phyloP scores from a whole-genome alignment of 2,797 vertebrate genomes.

The Florisuga fusca region DNA sequence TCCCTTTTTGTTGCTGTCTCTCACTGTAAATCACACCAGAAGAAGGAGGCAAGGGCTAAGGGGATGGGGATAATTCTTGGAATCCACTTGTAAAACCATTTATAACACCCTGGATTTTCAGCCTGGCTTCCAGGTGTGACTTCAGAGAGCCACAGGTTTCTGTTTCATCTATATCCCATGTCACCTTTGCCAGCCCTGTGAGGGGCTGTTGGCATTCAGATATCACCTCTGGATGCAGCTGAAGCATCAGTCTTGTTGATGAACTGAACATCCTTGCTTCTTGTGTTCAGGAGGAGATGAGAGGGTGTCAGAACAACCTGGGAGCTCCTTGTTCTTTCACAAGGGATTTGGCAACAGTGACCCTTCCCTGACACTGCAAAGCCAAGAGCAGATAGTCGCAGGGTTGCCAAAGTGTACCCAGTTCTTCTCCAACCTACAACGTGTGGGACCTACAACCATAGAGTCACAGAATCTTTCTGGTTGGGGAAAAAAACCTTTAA shows the following conservation, averaged over 20 bases:
- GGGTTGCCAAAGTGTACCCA: background rate
- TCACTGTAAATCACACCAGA: background rate
- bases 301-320: background rate
- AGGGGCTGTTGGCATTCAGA: background rate
- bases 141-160: background rate
- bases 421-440: background rate
- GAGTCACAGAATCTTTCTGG: no score
- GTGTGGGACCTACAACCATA: no score
- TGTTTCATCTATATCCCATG: no score
- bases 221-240: background rate
- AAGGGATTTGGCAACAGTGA: background rate
- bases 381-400: background rate
- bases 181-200: background rate
- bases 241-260: background rate
- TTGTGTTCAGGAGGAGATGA: background rate
- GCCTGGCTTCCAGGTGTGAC: background rate
- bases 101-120: background rate
- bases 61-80: background rate
- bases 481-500: no score
- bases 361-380: background rate
- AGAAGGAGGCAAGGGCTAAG: background rate
- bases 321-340: background rate
- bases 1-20: background rate
- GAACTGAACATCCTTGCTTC: background rate
- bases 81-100: background rate